Evolutionary conservation across 92 coral and sea anemone genomes (phyloP).

Genomic region (Pocillopora meandrina): DNA sequence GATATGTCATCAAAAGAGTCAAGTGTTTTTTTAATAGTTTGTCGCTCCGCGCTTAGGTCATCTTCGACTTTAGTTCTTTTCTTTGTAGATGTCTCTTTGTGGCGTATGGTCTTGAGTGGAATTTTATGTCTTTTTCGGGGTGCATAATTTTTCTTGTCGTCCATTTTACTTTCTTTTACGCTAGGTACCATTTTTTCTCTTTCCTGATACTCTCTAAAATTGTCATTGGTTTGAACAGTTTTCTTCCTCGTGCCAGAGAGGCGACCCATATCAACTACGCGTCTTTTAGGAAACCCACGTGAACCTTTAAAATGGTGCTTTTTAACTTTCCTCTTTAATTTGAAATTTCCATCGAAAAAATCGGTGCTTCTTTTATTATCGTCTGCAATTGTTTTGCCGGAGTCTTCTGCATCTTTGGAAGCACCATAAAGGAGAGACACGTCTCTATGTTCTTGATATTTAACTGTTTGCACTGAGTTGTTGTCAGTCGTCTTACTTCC

Average conservation of each 20-base stretch:
- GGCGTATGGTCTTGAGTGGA: constrained; percentile 1
- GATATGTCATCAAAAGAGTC: constrained; percentile 65
- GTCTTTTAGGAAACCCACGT: background rate
- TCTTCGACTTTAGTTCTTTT: constrained; percentile 10
- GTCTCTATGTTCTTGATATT: constrained; percentile 38
- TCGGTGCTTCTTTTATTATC: background rate
- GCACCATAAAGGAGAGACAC: constrained; percentile 28
- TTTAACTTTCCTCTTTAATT: background rate
- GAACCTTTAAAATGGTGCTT: constrained; percentile 1
- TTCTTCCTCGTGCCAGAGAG: background rate
- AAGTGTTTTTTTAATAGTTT: constrained; percentile 56
- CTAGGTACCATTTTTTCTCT: background rate
- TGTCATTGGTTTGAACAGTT: background rate
- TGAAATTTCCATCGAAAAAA: background rate
- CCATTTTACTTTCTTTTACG: background rate
- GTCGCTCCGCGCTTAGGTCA: constrained; percentile 35
- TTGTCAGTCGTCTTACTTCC: background rate
- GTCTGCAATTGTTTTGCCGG: background rate
- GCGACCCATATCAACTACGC: background rate
- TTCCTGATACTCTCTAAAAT: background rate
- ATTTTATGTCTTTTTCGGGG: constrained; percentile 12
- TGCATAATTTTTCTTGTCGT: background rate
- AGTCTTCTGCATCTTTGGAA: constrained; percentile 10
- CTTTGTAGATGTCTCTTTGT: constrained; percentile 4
- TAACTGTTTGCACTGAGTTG: constrained; percentile 17